Percentiles rank a stretch among this genome's conserved stretches.
These are phyloP conservation scores for Coracias cyanogaster DNA, from an alignment of 2,797 vertebrate genomes.

Conservation along the genomic window DNA sequence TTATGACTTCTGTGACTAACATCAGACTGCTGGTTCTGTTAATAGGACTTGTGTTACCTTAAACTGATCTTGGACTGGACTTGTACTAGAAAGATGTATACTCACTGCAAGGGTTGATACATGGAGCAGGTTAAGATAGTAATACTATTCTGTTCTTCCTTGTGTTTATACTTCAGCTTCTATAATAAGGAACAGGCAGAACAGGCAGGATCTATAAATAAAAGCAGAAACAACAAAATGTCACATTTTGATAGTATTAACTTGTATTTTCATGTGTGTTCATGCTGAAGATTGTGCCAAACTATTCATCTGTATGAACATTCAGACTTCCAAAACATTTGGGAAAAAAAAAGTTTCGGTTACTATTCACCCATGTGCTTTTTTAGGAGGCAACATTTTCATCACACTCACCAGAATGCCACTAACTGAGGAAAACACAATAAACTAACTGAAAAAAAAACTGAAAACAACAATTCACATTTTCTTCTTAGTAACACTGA, in stretches of 20 bases:
- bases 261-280: slow-evolving; percentile 41
- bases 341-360: background rate
- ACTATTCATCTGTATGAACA: slow-evolving; percentile 50
- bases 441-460: slow-evolving; percentile 12
- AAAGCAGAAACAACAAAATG: slow-evolving; percentile 73
- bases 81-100: background rate
- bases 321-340: slow-evolving; percentile 45
- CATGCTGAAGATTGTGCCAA: slow-evolving; percentile 52
- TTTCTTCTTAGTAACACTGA: background rate
- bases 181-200: slow-evolving; percentile 27
- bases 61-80: background rate
- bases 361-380: slow-evolving; percentile 37
- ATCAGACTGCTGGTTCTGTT: background rate
- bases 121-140: slow-evolving; percentile 4
- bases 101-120: background rate
- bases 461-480: background rate
- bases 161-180: slow-evolving; percentile 20
- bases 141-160: background rate
- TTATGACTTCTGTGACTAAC: background rate
- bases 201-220: slow-evolving; percentile 73
- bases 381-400: slow-evolving; percentile 48
- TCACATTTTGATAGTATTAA: slow-evolving; percentile 58
- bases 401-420: slow-evolving; percentile 10
- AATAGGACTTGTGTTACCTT: background rate
- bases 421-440: slow-evolving; percentile 12